These are phyloP conservation scores for Caenorhabditis wallacei DNA, from an alignment of 2,888 invertebrate genomes.

Conservation along the genomic window DNA sequence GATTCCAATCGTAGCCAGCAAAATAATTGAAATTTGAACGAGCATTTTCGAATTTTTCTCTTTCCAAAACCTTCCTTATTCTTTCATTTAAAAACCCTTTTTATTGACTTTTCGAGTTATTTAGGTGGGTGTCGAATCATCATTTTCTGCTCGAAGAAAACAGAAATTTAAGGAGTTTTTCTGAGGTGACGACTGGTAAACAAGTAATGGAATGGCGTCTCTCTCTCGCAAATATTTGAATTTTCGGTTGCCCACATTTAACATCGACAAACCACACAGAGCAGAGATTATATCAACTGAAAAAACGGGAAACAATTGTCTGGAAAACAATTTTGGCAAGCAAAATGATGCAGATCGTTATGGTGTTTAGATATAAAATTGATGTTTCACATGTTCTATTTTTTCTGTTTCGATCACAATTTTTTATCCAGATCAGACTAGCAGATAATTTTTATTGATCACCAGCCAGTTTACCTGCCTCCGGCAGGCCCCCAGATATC, in stretches of 20 bases:
- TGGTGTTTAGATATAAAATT: too few relatives aligned
- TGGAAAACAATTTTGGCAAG: conserved; percentile 9
- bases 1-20: conserved; percentile 19
- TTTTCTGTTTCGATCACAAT: too few relatives aligned
- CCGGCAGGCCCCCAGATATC: too few relatives aligned
- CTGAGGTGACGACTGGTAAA: conserved; percentile 48
- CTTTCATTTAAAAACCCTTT: conserved; percentile 22
- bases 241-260: conserved; percentile 1
- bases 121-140: conserved; percentile 61
- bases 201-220: conserved; percentile 8
- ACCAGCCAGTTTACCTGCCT: too few relatives aligned
- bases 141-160: conserved; percentile 28
- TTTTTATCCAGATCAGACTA: too few relatives aligned
- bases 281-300: conserved; percentile 30
- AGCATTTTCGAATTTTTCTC: conserved; percentile 42
- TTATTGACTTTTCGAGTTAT: conserved; percentile 55
- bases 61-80: background rate
- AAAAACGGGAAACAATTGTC: background rate
- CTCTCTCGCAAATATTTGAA: conserved; percentile 59
- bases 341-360: too few relatives aligned
- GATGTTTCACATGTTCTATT: too few relatives aligned
- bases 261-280: conserved; percentile 28
- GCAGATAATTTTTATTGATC: too few relatives aligned
- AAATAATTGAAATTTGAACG: conserved; percentile 25
- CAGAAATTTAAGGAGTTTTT: conserved; percentile 50